Evolutionary conservation across 2,113 vertebrate species (phyloP).

Genomic region (Myotis lucifugus): DNA sequence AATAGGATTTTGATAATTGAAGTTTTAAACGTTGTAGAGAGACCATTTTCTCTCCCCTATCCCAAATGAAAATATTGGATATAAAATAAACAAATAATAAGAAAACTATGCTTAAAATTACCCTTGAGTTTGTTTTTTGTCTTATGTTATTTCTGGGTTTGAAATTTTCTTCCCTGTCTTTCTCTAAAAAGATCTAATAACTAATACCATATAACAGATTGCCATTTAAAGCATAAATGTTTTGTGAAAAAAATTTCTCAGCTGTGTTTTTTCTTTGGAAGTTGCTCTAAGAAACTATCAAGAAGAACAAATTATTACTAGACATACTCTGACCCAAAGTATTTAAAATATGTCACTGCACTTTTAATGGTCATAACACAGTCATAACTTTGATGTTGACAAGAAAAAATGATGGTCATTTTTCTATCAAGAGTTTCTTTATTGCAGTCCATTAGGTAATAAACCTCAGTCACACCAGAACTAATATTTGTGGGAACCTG

Average conservation of each 20-base stretch:
- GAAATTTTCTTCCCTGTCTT: conserved; percentile 12
- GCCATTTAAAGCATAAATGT: conserved; percentile 59
- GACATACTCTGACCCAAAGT: conserved; percentile 61
- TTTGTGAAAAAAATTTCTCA: conserved; percentile 57
- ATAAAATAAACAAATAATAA: conserved; percentile 9
- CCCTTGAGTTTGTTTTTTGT: conserved; percentile 10
- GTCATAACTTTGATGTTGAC: conserved; percentile 36
- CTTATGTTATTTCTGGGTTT: conserved; percentile 29
- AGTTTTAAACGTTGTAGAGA: neutral
- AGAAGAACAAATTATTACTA: conserved; percentile 51
- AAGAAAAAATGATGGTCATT: conserved; percentile 11
- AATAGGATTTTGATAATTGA: neutral
- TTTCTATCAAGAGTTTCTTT: conserved; percentile 12
- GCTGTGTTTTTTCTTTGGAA: conserved; percentile 67
- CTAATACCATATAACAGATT: conserved; percentile 66
- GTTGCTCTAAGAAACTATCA: conserved; percentile 52
- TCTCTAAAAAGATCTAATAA: conserved; percentile 60
- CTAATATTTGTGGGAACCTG: conserved; percentile 18
- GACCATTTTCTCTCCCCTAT: neutral
- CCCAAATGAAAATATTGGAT: neutral
- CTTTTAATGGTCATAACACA: conserved; percentile 48
- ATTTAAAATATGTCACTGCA: conserved; percentile 36
- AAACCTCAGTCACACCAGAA: conserved; percentile 5
- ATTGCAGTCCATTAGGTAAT: neutral
- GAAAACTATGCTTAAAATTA: neutral